Conservation (phyloP, 2,797 vertebrate species). For the Intellagama lesueurii region DNA sequence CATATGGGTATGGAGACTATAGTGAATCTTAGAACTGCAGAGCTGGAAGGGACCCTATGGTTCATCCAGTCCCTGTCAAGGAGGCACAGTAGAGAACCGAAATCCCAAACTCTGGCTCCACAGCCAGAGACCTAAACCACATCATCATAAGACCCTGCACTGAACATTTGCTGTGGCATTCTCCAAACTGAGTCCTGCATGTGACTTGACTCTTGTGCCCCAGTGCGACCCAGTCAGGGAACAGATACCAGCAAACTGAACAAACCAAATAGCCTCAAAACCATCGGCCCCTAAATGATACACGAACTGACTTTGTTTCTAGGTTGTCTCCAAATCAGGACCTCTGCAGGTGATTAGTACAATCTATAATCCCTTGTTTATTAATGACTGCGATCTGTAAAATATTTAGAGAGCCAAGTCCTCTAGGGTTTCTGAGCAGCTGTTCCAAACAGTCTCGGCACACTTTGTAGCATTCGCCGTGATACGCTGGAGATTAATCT, state of each 20-base stretch:
- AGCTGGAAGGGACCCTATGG: too few species aligned
- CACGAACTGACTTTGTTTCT: background rate
- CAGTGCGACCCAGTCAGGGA: too few species aligned
- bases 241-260: too few species aligned
- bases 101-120: too few species aligned
- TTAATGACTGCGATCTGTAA: constrained; percentile 33
- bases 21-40: too few species aligned
- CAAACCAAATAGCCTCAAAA: background rate
- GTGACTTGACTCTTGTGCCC: background rate
- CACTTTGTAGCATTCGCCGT: constrained; percentile 22
- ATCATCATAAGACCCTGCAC: too few species aligned
- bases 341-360: constrained; percentile 28
- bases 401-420: constrained; percentile 36
- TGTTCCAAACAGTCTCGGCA: constrained; percentile 14
- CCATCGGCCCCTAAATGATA: background rate
- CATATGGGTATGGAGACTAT: background rate
- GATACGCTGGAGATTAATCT: constrained; percentile 39
- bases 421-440: constrained; percentile 34
- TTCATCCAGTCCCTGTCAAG: too few species aligned
- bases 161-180: background rate
- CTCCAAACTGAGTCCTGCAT: background rate
- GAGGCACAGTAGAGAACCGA: too few species aligned
- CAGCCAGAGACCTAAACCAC: too few species aligned
- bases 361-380: constrained; percentile 51
- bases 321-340: constrained; percentile 16